A percentile compares a stretch with the other conserved stretches of the same genome.
These are phyloP conservation scores for Anolis apletophallus DNA, from an alignment of 2,797 vertebrate species.

Conservation along the genomic window DNA sequence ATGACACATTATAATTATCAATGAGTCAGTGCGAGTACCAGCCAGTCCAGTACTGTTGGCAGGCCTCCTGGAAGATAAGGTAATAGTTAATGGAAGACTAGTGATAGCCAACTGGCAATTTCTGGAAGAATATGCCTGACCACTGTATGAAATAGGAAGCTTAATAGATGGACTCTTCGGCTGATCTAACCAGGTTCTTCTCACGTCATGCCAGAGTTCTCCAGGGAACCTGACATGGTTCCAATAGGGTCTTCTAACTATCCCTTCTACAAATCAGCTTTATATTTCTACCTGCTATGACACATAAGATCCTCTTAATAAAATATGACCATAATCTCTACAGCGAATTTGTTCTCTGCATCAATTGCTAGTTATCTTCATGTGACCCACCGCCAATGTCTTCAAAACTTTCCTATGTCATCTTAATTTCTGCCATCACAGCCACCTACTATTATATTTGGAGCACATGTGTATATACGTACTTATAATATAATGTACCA, in stretches of 20 bases:
- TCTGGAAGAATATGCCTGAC: not conserved
- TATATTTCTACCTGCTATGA: not conserved
- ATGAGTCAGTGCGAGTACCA: not conserved
- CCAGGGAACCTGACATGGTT: not conserved
- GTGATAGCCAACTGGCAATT: not conserved
- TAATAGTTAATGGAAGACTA: not conserved
- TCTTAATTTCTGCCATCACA: not conserved
- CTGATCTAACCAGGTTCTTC: not conserved
- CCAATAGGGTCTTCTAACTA: not conserved
- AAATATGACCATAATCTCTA: too few species aligned
- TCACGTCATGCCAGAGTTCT: not conserved
- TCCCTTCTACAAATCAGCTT: too few species aligned
- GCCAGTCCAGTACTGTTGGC: not conserved
- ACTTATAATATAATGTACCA: not conserved
- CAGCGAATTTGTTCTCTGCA: rapidly evolving
- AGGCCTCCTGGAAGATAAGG: not conserved
- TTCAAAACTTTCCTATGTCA: not conserved
- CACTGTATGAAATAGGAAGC: not conserved
- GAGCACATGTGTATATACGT: not conserved
- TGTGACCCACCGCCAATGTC: not conserved
- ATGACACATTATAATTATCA: not conserved
- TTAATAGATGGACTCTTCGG: not conserved
- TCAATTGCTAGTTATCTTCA: not conserved
- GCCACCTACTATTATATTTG: not conserved
- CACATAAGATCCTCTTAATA: not conserved